Evolutionary conservation across 1,140 invertebrate species (phyloP).

Genomic region (Gryllus bimaculatus): DNA sequence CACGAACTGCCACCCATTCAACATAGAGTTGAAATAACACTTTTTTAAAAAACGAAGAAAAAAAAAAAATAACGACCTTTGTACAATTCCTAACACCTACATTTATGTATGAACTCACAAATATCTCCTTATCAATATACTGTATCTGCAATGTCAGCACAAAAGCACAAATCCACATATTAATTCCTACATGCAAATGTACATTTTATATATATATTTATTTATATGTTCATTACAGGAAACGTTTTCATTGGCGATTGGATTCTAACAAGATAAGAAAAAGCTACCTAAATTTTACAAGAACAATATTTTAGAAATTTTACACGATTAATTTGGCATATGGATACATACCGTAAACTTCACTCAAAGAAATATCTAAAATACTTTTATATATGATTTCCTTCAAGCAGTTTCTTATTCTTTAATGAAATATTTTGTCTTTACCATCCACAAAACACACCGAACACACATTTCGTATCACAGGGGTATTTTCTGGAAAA

Average conservation of each 20-base stretch:
- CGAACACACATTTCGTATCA: background rate
- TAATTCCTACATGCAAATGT: conserved; percentile 1
- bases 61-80: background rate
- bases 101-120: background rate
- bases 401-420: background rate
- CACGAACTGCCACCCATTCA: background rate
- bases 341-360: background rate
- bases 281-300: background rate
- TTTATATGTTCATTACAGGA: background rate
- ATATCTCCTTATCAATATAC: background rate
- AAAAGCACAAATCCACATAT: background rate
- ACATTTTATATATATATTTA: background rate
- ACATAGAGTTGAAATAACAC: background rate
- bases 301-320: conserved; percentile 6
- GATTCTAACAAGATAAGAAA: conserved; percentile 1
- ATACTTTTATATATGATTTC: conserved; percentile 2
- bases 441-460: background rate
- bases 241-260: background rate
- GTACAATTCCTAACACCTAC: background rate
- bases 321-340: background rate
- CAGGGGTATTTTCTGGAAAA: background rate
- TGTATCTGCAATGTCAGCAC: background rate
- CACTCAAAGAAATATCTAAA: background rate
- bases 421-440: background rate
- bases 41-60: background rate